These are phyloP conservation scores for Tetragnatha versicolor DNA, from an alignment of 1,140 invertebrate genomes.

Conservation along the genomic window DNA sequence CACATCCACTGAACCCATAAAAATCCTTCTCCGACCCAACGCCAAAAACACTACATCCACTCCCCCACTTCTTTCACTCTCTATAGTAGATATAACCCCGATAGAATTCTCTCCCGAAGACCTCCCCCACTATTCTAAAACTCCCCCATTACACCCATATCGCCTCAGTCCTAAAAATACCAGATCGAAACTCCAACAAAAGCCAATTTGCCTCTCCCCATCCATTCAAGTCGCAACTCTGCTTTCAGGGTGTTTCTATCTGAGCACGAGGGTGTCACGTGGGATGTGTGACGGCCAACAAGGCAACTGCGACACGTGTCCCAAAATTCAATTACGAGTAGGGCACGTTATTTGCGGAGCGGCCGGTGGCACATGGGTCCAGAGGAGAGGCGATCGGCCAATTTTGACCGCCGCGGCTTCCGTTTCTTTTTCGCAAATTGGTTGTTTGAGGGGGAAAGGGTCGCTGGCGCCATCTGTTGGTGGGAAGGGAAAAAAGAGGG, in stretches of 20 bases:
- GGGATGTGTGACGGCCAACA: not conserved
- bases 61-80: no score
- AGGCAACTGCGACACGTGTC: constrained; percentile 23
- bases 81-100: no score
- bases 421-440: not conserved
- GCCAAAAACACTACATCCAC: no score
- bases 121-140: no score
- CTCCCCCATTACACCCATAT: no score
- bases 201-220: not conserved
- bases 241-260: not conserved
- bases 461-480: constrained; percentile 20
- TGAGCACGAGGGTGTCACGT: not conserved
- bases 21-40: no score
- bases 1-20: no score
- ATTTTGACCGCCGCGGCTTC: constrained; percentile 19
- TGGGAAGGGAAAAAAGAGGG: no score
- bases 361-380: constrained; percentile 18
- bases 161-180: not conserved
- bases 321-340: constrained; percentile 37
- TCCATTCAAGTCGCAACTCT: not conserved
- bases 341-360: constrained; percentile 25
- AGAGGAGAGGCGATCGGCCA: constrained; percentile 17
- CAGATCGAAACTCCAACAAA: not conserved
- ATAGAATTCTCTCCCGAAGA: no score
- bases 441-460: not conserved